Conservation (phyloP, 2,888 invertebrate species). For the Odontocolon sp. region DNA sequence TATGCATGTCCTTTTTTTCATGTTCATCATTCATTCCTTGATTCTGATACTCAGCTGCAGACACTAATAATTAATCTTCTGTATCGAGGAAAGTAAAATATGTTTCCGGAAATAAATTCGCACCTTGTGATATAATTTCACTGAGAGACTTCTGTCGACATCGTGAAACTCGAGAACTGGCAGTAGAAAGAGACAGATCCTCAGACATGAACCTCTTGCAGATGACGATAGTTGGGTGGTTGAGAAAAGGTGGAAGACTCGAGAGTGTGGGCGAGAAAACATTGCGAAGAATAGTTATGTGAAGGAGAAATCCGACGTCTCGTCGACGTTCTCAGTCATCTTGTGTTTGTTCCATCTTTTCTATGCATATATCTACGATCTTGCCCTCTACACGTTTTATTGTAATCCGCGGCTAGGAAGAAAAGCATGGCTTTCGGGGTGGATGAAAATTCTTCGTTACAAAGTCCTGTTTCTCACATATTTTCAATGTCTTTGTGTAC, state of each 20-base stretch:
- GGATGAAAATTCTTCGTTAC: constrained; percentile 41
- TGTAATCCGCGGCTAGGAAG: neutral
- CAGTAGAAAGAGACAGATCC: neutral
- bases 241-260: neutral
- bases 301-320: constrained; percentile 12
- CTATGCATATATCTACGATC: neutral
- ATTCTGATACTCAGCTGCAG: too few relatives aligned
- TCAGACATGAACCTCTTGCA: too few relatives aligned
- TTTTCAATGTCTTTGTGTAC: constrained; percentile 21
- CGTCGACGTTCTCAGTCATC: constrained; percentile 9
- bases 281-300: neutral
- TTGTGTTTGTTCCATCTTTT: constrained; percentile 14
- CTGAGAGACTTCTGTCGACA: neutral
- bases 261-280: neutral
- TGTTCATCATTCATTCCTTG: too few relatives aligned
- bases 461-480: constrained; percentile 7
- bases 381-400: neutral
- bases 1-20: too few relatives aligned
- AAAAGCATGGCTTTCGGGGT: neutral
- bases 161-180: neutral
- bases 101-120: too few relatives aligned
- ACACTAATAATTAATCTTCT: too few relatives aligned
- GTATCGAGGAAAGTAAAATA: too few relatives aligned
- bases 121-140: too few relatives aligned
- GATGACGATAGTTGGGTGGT: neutral